These are phyloP conservation scores for Caretta caretta DNA, from an alignment of 2,113 vertebrate species.

Conservation along the genomic window DNA sequence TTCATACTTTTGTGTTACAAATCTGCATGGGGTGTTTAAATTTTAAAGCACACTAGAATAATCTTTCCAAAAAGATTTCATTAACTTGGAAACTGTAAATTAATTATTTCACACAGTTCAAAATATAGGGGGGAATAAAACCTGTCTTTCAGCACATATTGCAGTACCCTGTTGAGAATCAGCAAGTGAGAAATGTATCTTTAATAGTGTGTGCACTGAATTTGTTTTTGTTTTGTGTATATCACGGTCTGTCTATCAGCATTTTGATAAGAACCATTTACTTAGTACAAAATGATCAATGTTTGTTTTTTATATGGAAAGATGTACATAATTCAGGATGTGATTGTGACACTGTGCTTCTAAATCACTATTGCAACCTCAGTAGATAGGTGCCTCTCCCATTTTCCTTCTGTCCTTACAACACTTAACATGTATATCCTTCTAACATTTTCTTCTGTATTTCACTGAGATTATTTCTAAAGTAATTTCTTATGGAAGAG, in stretches of 20 bases:
- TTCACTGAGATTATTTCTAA: slow-evolving; percentile 56
- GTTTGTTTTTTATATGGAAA: neutral
- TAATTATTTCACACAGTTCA: slow-evolving; percentile 51
- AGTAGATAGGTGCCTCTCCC: neutral
- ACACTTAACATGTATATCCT: neutral
- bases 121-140: slow-evolving; percentile 15
- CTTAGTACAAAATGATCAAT: neutral
- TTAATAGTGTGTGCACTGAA: neutral
- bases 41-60: slow-evolving; percentile 40
- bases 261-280: neutral
- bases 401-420: neutral
- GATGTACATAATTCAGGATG: neutral
- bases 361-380: neutral
- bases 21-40: slow-evolving; percentile 40
- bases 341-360: neutral
- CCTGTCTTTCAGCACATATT: slow-evolving; percentile 28
- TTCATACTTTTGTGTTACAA: neutral
- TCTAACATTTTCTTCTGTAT: slow-evolving; percentile 16
- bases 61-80: slow-evolving; percentile 36
- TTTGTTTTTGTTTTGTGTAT: slow-evolving; percentile 39
- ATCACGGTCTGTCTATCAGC: neutral
- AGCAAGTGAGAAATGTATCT: slow-evolving; percentile 32
- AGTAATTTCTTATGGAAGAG: slow-evolving; percentile 12
- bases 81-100: slow-evolving; percentile 50
- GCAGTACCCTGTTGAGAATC: neutral